Base-by-base conservation (phyloP, 2,797 vertebrate genomes). In the Lithobates sylvaticus region DNA sequence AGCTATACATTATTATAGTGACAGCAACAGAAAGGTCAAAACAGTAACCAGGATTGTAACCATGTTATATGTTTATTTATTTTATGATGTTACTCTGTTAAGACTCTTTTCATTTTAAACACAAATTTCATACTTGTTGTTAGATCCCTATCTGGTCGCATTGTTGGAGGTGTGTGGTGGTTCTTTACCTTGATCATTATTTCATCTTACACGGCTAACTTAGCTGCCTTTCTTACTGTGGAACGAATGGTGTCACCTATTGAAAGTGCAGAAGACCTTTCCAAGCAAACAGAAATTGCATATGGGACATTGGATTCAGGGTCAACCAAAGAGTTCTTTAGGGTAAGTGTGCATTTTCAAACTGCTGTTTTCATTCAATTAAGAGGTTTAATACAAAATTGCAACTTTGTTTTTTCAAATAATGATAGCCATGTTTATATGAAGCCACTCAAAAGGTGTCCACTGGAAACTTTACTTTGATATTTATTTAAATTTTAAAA, bases 141-240 rank as follows among this genome's bases (percentile, higher is more conserved):
- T 91, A 99, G 98, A 94, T 99, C 98, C 92, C 96, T 99, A 91
- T 99, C 98, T 90, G 98, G 98, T 61, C 98, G 98, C 88, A 99
- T 99, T 91, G 98, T 99, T 90, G 98, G 98, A 89, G 98, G 98
- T 79, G 98, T 99, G 85, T 99, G 98, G 98, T 99, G 98, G 98
- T 99, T 99, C 95, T 99, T 99, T 95, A 99, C 98, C 91, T 93
- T 99, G 90, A 99, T 99, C 95, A 99, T 99, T 94, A 99, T 99
- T 95, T 99, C 98, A 90, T 99, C 98, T 92, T 99, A 99, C 96
- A 99, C 98, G 92, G 98, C 98, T 92, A 99, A 99, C 94, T 95
- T 99, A 96, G 98, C 98, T 95, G 98, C 98, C 91, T 99, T 99
- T 95, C 96, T 99, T 91, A 99, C 98, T 10, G 98, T 99, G 68